Percentiles rank a stretch among this genome's conserved stretches.
Conservation (phyloP, 2,797 vertebrate species). For the Pipistrellus nathusii region DNA sequence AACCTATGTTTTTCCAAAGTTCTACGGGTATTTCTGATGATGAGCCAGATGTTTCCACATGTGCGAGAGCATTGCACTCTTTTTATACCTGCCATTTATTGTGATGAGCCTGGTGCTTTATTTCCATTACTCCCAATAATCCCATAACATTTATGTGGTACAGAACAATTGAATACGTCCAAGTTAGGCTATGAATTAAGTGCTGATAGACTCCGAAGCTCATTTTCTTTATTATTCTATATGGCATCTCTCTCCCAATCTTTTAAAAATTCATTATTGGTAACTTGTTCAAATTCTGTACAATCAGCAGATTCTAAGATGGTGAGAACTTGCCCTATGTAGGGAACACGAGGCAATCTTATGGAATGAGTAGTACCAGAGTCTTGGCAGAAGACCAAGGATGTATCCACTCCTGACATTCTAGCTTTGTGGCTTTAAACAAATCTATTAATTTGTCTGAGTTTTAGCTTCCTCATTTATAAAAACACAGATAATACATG, state of each 20-base stretch:
- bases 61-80: neutral
- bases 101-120: neutral
- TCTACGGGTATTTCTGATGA: neutral
- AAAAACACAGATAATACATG: conserved; percentile 16
- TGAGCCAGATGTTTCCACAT: neutral
- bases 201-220: neutral
- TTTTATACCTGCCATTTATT: neutral
- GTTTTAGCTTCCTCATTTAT: neutral
- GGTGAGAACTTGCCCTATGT: neutral
- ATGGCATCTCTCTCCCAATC: neutral
- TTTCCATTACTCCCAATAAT: neutral
- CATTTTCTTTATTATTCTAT: neutral
- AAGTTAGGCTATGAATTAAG: neutral
- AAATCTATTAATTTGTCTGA: conserved; percentile 15
- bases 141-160: neutral
- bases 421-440: neutral
- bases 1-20: neutral
- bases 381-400: neutral
- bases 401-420: neutral
- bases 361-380: neutral
- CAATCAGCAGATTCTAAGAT: neutral
- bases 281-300: neutral
- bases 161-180: neutral
- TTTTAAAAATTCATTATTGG: neutral
- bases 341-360: neutral